These are phyloP conservation scores for Labroides dimidiatus DNA, from an alignment of 2,797 vertebrate species.

Conservation along the genomic window DNA sequence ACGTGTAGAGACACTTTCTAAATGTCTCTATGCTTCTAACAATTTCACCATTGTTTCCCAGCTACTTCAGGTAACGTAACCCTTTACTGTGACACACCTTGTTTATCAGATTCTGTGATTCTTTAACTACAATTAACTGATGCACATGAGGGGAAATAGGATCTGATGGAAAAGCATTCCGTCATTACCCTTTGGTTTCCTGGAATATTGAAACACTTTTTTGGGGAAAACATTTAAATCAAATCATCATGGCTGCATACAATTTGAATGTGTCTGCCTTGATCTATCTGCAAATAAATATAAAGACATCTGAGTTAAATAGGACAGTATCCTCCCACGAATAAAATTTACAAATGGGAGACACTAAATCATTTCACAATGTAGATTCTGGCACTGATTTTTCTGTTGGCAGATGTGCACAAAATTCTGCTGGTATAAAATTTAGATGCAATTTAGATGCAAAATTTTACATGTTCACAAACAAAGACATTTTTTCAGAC, in stretches of 20 bases:
- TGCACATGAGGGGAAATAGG: slow-evolving; percentile 22
- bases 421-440: too few relatives aligned
- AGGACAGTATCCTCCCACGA: neutral
- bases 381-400: too few relatives aligned
- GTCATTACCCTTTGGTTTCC: slow-evolving; percentile 31
- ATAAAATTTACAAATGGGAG: slow-evolving; percentile 1
- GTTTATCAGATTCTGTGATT: neutral
- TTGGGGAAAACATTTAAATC: slow-evolving; percentile 30
- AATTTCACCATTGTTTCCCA: neutral
- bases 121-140: slow-evolving; percentile 7
- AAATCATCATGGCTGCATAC: slow-evolving; percentile 25
- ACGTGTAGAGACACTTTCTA: neutral
- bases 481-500: neutral
- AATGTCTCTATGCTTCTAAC: neutral
- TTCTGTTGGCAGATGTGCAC: too few relatives aligned
- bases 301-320: slow-evolving; percentile 27
- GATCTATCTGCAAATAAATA: slow-evolving; percentile 42
- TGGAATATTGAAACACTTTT: slow-evolving; percentile 33
- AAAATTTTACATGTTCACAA: neutral
- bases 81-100: slow-evolving; percentile 3
- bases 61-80: neutral
- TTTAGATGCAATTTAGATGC: too few relatives aligned
- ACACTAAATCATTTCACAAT: too few relatives aligned
- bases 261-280: neutral
- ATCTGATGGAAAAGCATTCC: slow-evolving; percentile 18